Evolutionary conservation across 1,140 invertebrate genomes (phyloP).

Genomic region (Gonioctena quinquepunctata): DNA sequence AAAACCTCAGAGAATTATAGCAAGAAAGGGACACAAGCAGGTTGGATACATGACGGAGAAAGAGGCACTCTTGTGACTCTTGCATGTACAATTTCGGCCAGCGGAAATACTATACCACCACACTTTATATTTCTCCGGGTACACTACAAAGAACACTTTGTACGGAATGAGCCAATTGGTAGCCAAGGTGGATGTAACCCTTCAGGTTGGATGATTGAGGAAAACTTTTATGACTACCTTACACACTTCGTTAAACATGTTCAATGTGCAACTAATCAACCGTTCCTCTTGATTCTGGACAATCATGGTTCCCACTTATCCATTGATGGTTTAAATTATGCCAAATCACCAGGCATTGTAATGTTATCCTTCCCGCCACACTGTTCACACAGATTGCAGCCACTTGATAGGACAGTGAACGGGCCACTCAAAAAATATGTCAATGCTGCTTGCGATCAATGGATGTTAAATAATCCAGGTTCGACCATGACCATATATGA

Average conservation of each 20-base stretch:
- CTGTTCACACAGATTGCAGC: constrained; percentile 57
- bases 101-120: constrained; percentile 30
- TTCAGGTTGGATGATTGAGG: constrained; percentile 56
- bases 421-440: constrained; percentile 54
- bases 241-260: constrained; percentile 54
- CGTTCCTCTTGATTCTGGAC: constrained; percentile 52
- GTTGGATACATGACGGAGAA: constrained; percentile 42
- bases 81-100: constrained; percentile 30
- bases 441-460: constrained; percentile 45
- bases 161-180: constrained; percentile 47
- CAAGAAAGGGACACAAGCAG: not conserved
- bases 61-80: constrained; percentile 48
- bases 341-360: constrained; percentile 45
- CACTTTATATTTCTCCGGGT: constrained; percentile 39
- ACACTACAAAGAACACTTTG: constrained; percentile 48
- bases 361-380: constrained; percentile 58
- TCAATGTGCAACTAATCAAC: constrained; percentile 44
- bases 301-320: constrained; percentile 54
- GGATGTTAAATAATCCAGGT: constrained; percentile 53
- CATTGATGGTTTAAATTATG: constrained; percentile 47
- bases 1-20: not conserved
- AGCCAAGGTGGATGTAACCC: constrained; percentile 49
- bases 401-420: constrained; percentile 57
- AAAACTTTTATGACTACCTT: constrained; percentile 50
- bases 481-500: constrained; percentile 30